Percentiles rank a stretch among this genome's conserved stretches.
Evolutionary conservation across 2,113 vertebrate genomes (phyloP).

Genomic region (Axis porcinus): DNA sequence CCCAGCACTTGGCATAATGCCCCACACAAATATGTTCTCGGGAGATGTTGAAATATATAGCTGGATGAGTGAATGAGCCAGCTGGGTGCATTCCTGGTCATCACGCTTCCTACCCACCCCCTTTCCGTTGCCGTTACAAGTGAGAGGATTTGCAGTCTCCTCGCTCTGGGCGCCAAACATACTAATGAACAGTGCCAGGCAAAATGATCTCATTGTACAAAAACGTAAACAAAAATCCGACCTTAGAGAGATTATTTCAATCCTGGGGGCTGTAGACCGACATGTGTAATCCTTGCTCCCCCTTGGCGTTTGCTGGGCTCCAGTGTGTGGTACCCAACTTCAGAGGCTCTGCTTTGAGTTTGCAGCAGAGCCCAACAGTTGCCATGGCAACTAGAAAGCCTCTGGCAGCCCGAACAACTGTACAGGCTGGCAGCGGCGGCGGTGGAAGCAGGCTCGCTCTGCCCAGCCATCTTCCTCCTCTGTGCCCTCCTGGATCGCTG

Average conservation of each 20-base stretch:
- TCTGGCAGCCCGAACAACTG: constrained; percentile 54
- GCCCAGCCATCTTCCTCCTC: constrained; percentile 52
- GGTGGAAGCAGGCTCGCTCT: background rate
- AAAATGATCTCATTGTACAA: background rate
- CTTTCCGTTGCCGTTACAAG: background rate
- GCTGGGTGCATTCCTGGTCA: background rate
- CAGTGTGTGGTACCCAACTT: constrained; percentile 53
- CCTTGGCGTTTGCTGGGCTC: background rate
- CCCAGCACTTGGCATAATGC: background rate
- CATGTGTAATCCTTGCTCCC: background rate
- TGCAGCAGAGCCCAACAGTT: constrained; percentile 57
- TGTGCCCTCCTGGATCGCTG: background rate
- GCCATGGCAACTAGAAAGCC: constrained; percentile 69
- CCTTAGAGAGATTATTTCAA: background rate
- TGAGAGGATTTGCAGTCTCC: background rate
- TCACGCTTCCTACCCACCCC: background rate
- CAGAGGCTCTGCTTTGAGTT: constrained; percentile 62
- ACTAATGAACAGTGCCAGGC: background rate
- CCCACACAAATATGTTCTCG: background rate
- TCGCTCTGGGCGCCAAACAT: background rate
- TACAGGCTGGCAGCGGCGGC: background rate
- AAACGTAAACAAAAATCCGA: background rate
- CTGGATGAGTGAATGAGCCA: background rate
- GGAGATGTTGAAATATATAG: background rate
- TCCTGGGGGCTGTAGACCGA: background rate